These are phyloP conservation scores for Hydropsyche tenuis DNA, from an alignment of 1,140 invertebrate genomes.

Conservation along the genomic window DNA sequence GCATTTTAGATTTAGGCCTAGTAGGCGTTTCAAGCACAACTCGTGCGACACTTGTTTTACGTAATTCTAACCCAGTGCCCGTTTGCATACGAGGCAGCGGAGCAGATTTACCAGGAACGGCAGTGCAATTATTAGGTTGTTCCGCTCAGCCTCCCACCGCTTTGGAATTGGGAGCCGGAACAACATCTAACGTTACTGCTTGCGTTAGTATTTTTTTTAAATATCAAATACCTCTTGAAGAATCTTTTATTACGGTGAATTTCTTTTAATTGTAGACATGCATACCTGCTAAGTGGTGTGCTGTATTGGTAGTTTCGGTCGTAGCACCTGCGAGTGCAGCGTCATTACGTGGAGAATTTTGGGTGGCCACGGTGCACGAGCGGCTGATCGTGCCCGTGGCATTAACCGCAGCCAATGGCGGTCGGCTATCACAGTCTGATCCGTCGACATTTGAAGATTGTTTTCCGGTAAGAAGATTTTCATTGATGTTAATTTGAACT, in stretches of 20 bases:
- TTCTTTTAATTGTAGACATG: conserved; percentile 47
- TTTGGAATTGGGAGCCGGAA: background rate
- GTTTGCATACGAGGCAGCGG: conserved; percentile 52
- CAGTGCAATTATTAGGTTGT: conserved; percentile 46
- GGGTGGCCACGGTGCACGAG: conserved; percentile 45
- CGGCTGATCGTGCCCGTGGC: conserved; percentile 39
- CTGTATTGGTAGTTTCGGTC: conserved; percentile 52
- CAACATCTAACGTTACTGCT: conserved; percentile 41
- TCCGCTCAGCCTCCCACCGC: conserved; percentile 15
- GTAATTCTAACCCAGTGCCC: conserved; percentile 52
- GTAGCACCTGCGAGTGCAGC: conserved; percentile 55
- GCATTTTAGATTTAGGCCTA: conserved; percentile 53
- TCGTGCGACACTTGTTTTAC: conserved; percentile 52
- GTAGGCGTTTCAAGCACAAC: conserved; percentile 53
- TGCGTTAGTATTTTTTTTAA: conserved; percentile 41
- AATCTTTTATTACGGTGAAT: too few species aligned
- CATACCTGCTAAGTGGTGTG: conserved; percentile 46
- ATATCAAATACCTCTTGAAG: too few species aligned
- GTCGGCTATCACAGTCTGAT: conserved; percentile 38
- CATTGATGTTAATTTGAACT: background rate
- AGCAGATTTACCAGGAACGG: conserved; percentile 51
- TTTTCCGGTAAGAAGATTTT: conserved; percentile 40
- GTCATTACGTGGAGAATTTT: conserved; percentile 50
- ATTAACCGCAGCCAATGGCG: conserved; percentile 42
- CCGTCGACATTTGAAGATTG: conserved; percentile 40